phyloP scores from a whole-genome alignment of 2,113 vertebrate species.

The Gavialis gangeticus region DNA sequence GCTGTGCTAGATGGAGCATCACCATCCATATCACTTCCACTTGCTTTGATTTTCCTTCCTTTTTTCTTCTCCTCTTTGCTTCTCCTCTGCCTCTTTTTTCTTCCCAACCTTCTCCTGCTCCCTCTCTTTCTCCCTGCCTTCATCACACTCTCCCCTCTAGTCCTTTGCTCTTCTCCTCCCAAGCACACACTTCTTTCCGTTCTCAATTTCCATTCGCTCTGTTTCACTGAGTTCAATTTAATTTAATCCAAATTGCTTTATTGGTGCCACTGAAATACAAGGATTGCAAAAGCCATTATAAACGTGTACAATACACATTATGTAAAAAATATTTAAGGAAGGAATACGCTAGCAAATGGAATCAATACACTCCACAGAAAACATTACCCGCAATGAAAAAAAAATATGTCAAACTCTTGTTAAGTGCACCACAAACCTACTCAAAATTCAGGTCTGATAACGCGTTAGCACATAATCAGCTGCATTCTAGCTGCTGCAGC shows the following conservation, averaged over 20 bases:
- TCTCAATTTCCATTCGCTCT: slow-evolving; percentile 30
- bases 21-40: neutral
- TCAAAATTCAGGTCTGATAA: slow-evolving; percentile 16
- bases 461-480: neutral
- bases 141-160: neutral
- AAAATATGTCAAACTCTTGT: slow-evolving; percentile 36
- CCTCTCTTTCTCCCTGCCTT: neutral
- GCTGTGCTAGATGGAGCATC: accelerated
- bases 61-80: neutral
- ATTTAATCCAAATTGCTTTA: slow-evolving; percentile 69
- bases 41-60: neutral
- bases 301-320: slow-evolving; percentile 2
- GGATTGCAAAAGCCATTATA: slow-evolving; percentile 53
- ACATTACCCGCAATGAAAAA: neutral
- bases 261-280: slow-evolving; percentile 48
- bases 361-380: slow-evolving; percentile 67
- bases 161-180: neutral
- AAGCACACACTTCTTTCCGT: neutral
- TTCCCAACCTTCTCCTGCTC: neutral
- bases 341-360: slow-evolving; percentile 63
- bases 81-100: neutral
- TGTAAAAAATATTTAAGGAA: slow-evolving; percentile 70
- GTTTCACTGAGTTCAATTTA: slow-evolving; percentile 51
- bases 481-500: neutral
- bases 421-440: neutral